phyloP scores from a whole-genome alignment of 1,140 invertebrate genomes.

The Littorina saxatilis region DNA sequence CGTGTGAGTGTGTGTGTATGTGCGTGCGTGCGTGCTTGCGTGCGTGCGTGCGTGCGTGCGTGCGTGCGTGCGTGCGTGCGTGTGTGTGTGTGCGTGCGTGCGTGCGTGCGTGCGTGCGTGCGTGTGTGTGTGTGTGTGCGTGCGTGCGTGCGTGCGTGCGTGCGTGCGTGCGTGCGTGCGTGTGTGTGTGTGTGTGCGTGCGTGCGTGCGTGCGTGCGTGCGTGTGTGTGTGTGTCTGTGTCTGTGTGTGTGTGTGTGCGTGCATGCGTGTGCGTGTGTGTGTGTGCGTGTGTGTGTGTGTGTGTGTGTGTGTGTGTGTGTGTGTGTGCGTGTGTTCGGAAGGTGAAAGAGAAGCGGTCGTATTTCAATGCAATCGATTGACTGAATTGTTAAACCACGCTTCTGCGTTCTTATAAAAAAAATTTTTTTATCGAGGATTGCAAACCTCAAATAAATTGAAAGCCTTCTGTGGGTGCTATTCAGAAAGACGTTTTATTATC shows the following conservation, averaged over 20 bases:
- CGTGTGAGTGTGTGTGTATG: constrained; percentile 11
- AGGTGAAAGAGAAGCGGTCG: too few relatives aligned
- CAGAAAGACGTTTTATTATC: too few relatives aligned
- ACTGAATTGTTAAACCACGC: not conserved
- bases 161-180: not conserved
- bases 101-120: constrained; percentile 9
- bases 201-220: not conserved
- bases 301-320: constrained; percentile 14
- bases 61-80: not conserved
- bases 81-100: not conserved
- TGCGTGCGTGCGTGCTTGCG: not conserved
- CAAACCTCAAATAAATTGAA: not conserved
- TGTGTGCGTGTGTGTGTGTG: constrained; percentile 14
- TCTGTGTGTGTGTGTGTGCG: constrained; percentile 9
- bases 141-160: not conserved
- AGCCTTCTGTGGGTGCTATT: not conserved
- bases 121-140: constrained; percentile 5
- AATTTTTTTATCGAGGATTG: not conserved
- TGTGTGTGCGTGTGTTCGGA: constrained; percentile 14
- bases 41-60: not conserved
- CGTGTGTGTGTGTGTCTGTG: not conserved
- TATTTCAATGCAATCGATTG: too few relatives aligned
- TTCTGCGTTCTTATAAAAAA: not conserved
- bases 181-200: constrained; percentile 5
- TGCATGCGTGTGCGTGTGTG: constrained; percentile 15